Conservation (phyloP, 2,888 invertebrate species). For the Volucella inanis region DNA sequence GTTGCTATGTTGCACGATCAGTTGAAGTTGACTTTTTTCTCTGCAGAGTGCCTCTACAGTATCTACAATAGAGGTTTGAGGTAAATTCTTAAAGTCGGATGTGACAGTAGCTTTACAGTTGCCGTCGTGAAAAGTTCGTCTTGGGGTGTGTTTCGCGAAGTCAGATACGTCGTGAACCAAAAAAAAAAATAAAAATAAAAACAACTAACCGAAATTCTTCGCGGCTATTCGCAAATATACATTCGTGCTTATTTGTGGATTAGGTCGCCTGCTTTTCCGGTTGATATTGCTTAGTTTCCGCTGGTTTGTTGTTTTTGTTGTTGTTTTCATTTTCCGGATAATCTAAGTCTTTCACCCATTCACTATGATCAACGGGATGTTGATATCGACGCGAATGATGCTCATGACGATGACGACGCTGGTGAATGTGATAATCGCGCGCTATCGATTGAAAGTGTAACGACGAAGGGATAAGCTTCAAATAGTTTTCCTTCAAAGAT, state of each 20-base stretch:
- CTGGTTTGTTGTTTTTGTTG: conserved; percentile 22
- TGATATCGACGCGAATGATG: conserved; percentile 46
- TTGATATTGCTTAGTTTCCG: conserved; percentile 55
- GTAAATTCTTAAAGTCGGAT: conserved; percentile 49
- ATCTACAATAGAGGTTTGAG: conserved; percentile 46
- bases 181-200: conserved; percentile 23
- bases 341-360: conserved; percentile 37
- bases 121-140: conserved; percentile 66
- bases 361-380: conserved; percentile 57
- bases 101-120: conserved; percentile 69
- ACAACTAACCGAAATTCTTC: conserved; percentile 38
- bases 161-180: not conserved
- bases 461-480: conserved; percentile 51
- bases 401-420: conserved; percentile 57
- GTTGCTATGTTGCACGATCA: conserved; percentile 23
- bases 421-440: conserved; percentile 62
- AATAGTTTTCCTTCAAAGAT: conserved; percentile 12
- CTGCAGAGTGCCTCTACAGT: too few relatives aligned
- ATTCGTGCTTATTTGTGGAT: conserved; percentile 34
- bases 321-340: conserved; percentile 24
- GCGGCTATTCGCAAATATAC: conserved; percentile 12
- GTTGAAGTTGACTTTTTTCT: conserved; percentile 27
- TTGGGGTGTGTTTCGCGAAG: conserved; percentile 37
- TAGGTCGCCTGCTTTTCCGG: conserved; percentile 36
- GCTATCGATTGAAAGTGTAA: conserved; percentile 70